Evolutionary conservation across 2,888 invertebrate genomes (phyloP), one percentile per base, ranked within the genome.

Genomic region (Andrena flavipes): DNA sequence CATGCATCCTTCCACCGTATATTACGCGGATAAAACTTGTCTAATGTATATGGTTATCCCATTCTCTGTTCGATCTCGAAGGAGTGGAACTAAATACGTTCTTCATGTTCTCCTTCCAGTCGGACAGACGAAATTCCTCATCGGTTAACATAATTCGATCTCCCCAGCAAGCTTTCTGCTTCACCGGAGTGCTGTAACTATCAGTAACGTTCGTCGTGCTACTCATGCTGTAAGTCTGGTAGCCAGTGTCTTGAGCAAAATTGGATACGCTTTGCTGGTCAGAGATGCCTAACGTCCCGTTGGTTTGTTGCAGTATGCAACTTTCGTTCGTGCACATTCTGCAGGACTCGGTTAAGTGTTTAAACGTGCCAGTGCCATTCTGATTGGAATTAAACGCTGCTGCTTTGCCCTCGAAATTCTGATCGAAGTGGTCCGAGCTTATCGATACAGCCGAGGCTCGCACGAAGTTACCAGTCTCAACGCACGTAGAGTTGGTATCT

Each of bases 61-160:
- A 85, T 67, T 84, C 84, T 71, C 85, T 87, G 48, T 87, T 87
- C 48, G 77, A 85, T 70, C 91, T 93, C 2, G 93, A 93, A 3
- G 93, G 93, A 2, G 93, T 93, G 2, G 93, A 93, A 74, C 93
- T 91, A 64, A 91, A 91, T 76, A 93, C 85, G 72, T 90, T 88
- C 67, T 81, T 87, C 65, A 91, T 89, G 49, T 92, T 92, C 23
- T 92, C 90, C 30, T 89, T 90, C 93, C 93, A 93, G 67, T 91
- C 90, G 35, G 88, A 77, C 23, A 91, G 48, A 48, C 84, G 87
- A 49, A 91, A 76, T 70, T 90, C 91, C 33, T 91, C 91, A 7
- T 90, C 90, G 68, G 80, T 83, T 6, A 84, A 84, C 29, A 84
- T 48, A 56, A 90, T 85, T 74, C 77, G 87, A 49, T 93, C 91